Evolutionary conservation across 2,113 vertebrate genomes (phyloP).

Genomic region (Ameiurus melas): DNA sequence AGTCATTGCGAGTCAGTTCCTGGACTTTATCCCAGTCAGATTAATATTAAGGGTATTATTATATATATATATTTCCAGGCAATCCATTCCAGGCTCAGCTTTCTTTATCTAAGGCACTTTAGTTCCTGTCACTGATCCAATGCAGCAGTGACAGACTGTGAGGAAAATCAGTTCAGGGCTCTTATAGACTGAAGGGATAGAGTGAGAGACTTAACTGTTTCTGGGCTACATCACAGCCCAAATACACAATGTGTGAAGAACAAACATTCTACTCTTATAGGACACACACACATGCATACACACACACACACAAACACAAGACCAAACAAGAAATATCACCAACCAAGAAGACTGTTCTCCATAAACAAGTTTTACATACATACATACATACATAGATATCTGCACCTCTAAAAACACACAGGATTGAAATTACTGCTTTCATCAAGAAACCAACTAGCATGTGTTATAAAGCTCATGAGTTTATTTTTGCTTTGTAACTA

Average conservation of each 20-base stretch:
- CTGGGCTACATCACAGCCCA: neutral
- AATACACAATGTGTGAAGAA: neutral
- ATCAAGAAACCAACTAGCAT: neutral
- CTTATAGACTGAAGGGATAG: neutral
- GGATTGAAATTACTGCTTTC: neutral
- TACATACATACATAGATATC: neutral
- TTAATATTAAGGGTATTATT: neutral
- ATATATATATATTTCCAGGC: neutral
- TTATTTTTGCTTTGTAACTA: neutral
- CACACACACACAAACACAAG: neutral
- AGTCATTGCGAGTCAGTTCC: neutral
- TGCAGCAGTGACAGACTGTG: slow-evolving; percentile 14
- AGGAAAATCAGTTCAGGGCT: slow-evolving; percentile 17
- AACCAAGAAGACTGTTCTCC: neutral
- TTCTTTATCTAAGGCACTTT: neutral
- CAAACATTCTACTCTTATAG: neutral
- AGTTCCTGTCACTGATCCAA: neutral
- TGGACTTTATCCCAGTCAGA: neutral
- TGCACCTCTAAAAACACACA: neutral
- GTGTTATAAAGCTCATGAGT: neutral
- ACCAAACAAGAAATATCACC: neutral
- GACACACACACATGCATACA: slow-evolving; percentile 12
- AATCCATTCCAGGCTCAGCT: neutral
- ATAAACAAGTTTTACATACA: neutral
- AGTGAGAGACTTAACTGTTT: neutral